Conservation (phyloP, 1,140 invertebrate species). For the Akabosia matsudoensis region DNA sequence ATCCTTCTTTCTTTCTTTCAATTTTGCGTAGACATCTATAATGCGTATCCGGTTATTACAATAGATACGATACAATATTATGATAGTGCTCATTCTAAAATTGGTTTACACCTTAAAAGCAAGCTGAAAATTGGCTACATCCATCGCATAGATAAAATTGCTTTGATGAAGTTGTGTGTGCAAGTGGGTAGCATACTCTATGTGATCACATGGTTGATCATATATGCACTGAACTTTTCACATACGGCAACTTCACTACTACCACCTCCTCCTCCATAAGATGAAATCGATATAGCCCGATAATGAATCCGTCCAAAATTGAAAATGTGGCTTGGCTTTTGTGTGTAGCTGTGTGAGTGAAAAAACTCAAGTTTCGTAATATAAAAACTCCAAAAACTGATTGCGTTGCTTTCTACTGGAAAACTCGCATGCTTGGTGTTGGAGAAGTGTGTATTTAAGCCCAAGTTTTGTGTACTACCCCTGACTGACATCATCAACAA, state of each 20-base stretch:
- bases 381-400: too few relatives aligned
- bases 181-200: neutral
- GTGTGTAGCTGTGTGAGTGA: too few relatives aligned
- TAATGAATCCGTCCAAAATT: constrained; percentile 22
- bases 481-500: too few relatives aligned
- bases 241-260: neutral
- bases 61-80: neutral
- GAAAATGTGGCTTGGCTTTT: constrained; percentile 21
- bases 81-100: constrained; percentile 15
- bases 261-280: neutral
- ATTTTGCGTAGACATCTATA: neutral
- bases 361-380: too few relatives aligned
- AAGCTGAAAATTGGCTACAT: constrained; percentile 5
- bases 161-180: constrained; percentile 3
- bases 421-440: neutral
- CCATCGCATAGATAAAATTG: neutral
- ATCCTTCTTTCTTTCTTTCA: constrained; percentile 7
- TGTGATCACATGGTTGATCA: neutral
- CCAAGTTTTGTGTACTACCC: too few relatives aligned
- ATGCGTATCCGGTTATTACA: too few relatives aligned
- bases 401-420: too few relatives aligned
- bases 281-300: constrained; percentile 18
- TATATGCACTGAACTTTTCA: neutral
- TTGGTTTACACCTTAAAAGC: constrained; percentile 1
- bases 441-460: neutral